These are phyloP conservation scores for Epirrhoe tristata DNA, from an alignment of 2,888 invertebrate genomes.

Conservation along the genomic window DNA sequence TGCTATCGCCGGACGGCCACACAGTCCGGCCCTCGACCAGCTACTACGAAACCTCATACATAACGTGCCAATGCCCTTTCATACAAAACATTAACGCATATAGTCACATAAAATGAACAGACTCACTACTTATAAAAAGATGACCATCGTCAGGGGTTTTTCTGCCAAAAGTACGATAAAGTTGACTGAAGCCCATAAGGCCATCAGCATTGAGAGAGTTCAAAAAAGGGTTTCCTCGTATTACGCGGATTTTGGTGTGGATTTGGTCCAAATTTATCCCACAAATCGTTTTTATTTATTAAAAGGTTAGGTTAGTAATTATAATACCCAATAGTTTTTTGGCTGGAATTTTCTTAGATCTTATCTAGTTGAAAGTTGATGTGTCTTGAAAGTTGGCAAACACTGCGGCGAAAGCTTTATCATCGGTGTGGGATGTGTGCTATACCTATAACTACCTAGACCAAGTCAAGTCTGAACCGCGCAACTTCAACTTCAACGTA, in stretches of 20 bases:
- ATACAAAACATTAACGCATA: neutral
- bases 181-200: no score
- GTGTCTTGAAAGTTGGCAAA: neutral
- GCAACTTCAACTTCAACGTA: conserved; percentile 12
- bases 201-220: no score
- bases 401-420: conserved; percentile 14
- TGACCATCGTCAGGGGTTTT: no score
- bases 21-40: conserved; percentile 43
- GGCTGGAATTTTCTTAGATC: no score
- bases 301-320: no score
- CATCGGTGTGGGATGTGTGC: conserved; percentile 17
- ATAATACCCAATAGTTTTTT: no score
- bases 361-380: neutral
- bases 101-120: neutral
- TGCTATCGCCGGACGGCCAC: conserved; percentile 63
- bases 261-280: no score
- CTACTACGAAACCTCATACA: conserved; percentile 20
- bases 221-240: no score
- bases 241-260: no score
- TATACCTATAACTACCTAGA: conserved; percentile 16
- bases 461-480: conserved; percentile 5
- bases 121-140: no score
- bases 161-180: no score
- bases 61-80: conserved; percentile 4
- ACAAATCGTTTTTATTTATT: no score